Evolutionary conservation across 2,113 vertebrate genomes (phyloP), one percentile per base, ranked within the genome.

Genomic region (Mixornis gularis): DNA sequence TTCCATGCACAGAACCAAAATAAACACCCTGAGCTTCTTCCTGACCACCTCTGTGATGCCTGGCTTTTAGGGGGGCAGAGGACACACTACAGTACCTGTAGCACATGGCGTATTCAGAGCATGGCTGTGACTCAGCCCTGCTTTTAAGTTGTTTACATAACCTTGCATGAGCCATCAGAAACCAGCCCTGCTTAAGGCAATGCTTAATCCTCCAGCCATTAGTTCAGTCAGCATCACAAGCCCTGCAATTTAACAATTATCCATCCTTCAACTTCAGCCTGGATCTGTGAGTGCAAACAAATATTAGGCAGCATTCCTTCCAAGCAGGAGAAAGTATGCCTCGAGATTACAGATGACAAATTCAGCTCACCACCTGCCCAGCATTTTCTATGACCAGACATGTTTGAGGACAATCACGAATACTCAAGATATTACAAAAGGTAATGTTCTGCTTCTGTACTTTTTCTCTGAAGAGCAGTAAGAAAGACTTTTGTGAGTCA

Each of bases 81-180:
- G 84, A 81, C 70, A 85, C 8, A 34, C 36, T 7, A 17, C 3
- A 6, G 72, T 49, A 93, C 69, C 87, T 87, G 51, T 5, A 30
- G 58, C 62, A 63, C 38, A 29, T 6, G 1, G 6, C 56, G 41
- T 43, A 27, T 29, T 58, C 40, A 74, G 72, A 85, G 62, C 17
- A 1, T 40, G 66, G 81, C 62, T 76, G 58, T 91, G 94, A 95
- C 69, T 92, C 87, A 92, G 71, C 51, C 46, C 22, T 49, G 34
- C 78, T 85, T 79, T 84, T 27, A 88, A 84, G 58, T 69, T 95
- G 84, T 95, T 94, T 89, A 87, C 53, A 72, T 84, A 90, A 95
- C 73, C 62, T 82, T 51, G 49, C 41, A 65, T 63, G 70, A 94
- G 87, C 84, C 78, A 87, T 70, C 76, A 91, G 93, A 93, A 93